Conservation (phyloP, 2,113 vertebrate species). For the Tachysurus fulvidraco region DNA sequence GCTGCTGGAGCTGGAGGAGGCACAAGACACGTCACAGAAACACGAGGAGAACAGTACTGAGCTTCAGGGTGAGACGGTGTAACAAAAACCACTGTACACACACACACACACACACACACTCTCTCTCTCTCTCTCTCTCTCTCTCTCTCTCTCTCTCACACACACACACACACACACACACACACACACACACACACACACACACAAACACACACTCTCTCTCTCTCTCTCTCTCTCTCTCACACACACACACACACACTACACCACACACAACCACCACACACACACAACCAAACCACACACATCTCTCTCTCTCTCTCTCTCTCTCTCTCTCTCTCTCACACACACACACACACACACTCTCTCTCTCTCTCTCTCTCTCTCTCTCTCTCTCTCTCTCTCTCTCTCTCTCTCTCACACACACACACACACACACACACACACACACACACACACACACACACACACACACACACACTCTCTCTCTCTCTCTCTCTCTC, state of each 20-base stretch:
- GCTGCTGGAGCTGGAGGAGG: conserved; percentile 83
- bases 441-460: background rate
- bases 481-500: background rate
- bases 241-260: background rate
- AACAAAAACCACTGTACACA: background rate
- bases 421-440: background rate
- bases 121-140: background rate
- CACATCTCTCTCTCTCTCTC: background rate
- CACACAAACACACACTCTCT: too few relatives aligned
- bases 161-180: background rate
- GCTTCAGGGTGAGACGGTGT: conserved; percentile 79
- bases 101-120: background rate
- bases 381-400: too few relatives aligned
- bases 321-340: background rate
- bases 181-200: too few relatives aligned
- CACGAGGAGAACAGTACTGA: conserved; percentile 83
- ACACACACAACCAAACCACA: background rate
- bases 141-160: background rate
- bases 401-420: too few relatives aligned
- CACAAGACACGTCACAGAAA: conserved; percentile 78
- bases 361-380: too few relatives aligned
- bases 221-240: background rate
- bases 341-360: background rate
- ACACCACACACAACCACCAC: too few relatives aligned
- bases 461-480: background rate